Evolutionary conservation across 2,797 vertebrate genomes (phyloP).

Genomic region (Helicolenus hilgendorfi): DNA sequence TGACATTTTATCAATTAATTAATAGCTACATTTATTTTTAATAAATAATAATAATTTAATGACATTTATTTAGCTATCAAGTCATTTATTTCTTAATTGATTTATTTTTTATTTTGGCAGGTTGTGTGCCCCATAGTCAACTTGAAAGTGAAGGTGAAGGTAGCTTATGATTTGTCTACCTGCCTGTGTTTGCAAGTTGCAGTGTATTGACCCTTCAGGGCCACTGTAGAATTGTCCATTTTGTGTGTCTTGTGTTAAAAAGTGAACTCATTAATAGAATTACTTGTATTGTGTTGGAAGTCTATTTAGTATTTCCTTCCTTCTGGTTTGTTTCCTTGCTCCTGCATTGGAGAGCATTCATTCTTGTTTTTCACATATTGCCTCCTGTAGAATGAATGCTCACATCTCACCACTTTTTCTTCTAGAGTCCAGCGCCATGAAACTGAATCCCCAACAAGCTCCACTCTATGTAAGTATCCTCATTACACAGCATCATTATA

Average conservation of each 20-base stretch:
- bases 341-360: not conserved
- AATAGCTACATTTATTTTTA: too few relatives aligned
- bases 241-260: not conserved
- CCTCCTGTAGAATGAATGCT: not conserved
- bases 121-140: too few relatives aligned
- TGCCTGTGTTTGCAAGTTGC: too few relatives aligned
- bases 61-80: too few relatives aligned
- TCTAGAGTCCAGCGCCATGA: slow-evolving; percentile 94
- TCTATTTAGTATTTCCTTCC: not conserved
- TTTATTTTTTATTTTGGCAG: too few relatives aligned
- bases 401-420: slow-evolving; percentile 29
- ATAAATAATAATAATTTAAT: too few relatives aligned
- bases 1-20: too few relatives aligned
- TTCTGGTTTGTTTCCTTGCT: not conserved
- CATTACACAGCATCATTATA: not conserved
- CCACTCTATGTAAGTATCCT: slow-evolving; percentile 95
- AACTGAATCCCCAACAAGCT: slow-evolving; percentile 96
- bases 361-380: not conserved
- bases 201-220: not conserved
- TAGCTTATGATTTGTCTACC: too few relatives aligned
- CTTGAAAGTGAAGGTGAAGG: too few relatives aligned
- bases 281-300: not conserved
- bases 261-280: not conserved
- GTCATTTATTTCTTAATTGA: too few relatives aligned
- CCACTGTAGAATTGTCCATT: not conserved